Conservation (phyloP, 2,888 invertebrate species). For the Myopa tessellatipennis region DNA sequence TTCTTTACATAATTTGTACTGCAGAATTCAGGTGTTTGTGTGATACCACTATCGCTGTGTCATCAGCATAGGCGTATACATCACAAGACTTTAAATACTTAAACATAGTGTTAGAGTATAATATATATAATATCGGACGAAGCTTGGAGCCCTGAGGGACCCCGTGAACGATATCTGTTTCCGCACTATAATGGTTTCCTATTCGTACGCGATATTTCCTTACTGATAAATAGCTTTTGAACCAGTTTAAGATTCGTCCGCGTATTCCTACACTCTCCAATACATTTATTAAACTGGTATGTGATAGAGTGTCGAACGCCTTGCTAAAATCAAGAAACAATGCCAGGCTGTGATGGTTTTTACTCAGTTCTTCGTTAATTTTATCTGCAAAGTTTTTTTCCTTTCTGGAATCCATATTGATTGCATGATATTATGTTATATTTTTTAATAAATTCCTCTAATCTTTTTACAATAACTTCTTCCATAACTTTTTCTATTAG, state of each 20-base stretch:
- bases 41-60: not conserved
- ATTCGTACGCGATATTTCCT: conserved; percentile 8
- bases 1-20: conserved; percentile 5
- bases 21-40: not conserved
- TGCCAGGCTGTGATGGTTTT: too few relatives aligned
- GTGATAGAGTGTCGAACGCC: too few relatives aligned
- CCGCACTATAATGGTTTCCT: not conserved
- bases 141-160: conserved; percentile 40
- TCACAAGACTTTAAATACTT: not conserved
- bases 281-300: too few relatives aligned
- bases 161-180: conserved; percentile 1
- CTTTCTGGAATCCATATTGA: too few relatives aligned
- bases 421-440: too few relatives aligned
- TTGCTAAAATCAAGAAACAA: too few relatives aligned
- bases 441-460: not conserved
- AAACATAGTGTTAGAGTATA: conserved; percentile 13
- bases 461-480: too few relatives aligned
- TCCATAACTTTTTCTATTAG: too few relatives aligned
- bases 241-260: too few relatives aligned
- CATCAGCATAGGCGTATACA: not conserved
- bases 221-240: conserved; percentile 2
- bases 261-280: too few relatives aligned
- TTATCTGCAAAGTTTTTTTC: too few relatives aligned
- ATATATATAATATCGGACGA: conserved; percentile 20
- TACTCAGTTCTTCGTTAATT: too few relatives aligned